Evolutionary conservation across 92 coral and sea anemone genomes (phyloP).

Genomic region (Porites cylindrica): DNA sequence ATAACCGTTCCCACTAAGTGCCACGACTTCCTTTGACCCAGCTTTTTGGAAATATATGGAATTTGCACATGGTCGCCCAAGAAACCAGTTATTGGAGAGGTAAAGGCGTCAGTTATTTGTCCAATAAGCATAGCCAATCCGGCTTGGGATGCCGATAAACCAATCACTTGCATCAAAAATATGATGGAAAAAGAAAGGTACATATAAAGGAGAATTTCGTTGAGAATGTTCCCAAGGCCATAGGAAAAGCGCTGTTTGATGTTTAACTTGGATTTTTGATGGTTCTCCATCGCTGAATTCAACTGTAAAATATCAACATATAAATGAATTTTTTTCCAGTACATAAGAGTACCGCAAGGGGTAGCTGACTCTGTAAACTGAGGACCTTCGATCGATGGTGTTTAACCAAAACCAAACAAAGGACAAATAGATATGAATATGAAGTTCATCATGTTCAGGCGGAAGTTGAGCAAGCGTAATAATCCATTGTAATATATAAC

Average conservation of each 20-base stretch:
- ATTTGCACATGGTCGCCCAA: slow-evolving; percentile 55
- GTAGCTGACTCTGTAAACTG: too few species aligned
- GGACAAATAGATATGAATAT: too few species aligned
- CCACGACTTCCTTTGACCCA: slow-evolving; percentile 74
- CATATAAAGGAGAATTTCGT: slow-evolving; percentile 59
- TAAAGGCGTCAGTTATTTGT: slow-evolving; percentile 60
- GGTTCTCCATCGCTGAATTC: background rate
- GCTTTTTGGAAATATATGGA: slow-evolving; percentile 51
- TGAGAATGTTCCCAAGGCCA: slow-evolving; percentile 71
- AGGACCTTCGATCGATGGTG: too few species aligned
- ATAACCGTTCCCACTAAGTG: slow-evolving; percentile 63
- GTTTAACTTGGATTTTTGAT: background rate
- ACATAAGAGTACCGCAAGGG: too few species aligned
- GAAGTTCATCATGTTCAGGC: too few species aligned
- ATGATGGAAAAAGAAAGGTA: slow-evolving; percentile 50
- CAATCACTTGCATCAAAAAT: slow-evolving; percentile 69
- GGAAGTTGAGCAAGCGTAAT: too few species aligned
- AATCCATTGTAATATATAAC: too few species aligned
- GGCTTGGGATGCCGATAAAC: slow-evolving; percentile 55
- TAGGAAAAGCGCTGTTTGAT: slow-evolving; percentile 53
- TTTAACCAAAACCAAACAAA: too few species aligned
- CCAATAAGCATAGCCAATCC: slow-evolving; percentile 71
- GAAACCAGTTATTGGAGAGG: slow-evolving; percentile 60
- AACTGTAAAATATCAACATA: slow-evolving; percentile 41
- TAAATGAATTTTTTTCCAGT: background rate